Percentiles rank a stretch among this genome's conserved stretches.
phyloP scores from a whole-genome alignment of 1,140 invertebrate genomes.

The Drosophila sp. region DNA sequence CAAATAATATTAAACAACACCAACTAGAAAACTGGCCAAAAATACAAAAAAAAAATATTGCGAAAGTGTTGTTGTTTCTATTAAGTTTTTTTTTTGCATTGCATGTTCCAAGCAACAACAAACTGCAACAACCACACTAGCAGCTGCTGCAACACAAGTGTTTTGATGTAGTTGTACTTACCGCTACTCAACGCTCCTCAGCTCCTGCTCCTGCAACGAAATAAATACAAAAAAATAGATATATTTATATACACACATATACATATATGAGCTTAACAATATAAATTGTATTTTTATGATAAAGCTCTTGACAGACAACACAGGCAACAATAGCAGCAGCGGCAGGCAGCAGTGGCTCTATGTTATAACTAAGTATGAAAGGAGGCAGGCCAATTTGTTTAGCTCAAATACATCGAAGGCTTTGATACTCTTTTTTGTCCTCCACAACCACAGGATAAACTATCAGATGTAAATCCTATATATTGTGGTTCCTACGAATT shows the following conservation, averaged over 20 bases:
- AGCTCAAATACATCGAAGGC: too few species aligned
- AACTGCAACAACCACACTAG: constrained; percentile 17
- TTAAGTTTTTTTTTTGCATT: constrained; percentile 15
- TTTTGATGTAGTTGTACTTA: neutral
- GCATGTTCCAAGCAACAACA: constrained; percentile 16
- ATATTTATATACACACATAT: neutral
- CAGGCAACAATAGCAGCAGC: constrained; percentile 1
- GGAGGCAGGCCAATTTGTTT: neutral
- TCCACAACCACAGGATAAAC: too few species aligned
- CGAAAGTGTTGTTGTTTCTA: constrained; percentile 44
- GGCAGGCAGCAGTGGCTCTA: neutral
- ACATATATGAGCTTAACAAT: neutral
- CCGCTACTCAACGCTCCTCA: neutral
- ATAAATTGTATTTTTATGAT: constrained; percentile 14
- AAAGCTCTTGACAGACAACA: constrained; percentile 13
- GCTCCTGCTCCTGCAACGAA: neutral
- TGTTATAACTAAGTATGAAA: constrained; percentile 1
- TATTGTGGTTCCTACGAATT: too few species aligned
- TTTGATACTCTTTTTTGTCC: neutral
- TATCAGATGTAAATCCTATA: too few species aligned
- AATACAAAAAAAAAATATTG: constrained; percentile 33
- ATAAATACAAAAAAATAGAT: neutral
- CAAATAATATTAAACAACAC: constrained; percentile 36
- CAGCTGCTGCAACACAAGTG: constrained; percentile 38
- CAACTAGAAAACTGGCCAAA: constrained; percentile 37